Base-by-base conservation (phyloP, 2,113 vertebrate genomes). In the Poeciliopsis prolifica region DNA sequence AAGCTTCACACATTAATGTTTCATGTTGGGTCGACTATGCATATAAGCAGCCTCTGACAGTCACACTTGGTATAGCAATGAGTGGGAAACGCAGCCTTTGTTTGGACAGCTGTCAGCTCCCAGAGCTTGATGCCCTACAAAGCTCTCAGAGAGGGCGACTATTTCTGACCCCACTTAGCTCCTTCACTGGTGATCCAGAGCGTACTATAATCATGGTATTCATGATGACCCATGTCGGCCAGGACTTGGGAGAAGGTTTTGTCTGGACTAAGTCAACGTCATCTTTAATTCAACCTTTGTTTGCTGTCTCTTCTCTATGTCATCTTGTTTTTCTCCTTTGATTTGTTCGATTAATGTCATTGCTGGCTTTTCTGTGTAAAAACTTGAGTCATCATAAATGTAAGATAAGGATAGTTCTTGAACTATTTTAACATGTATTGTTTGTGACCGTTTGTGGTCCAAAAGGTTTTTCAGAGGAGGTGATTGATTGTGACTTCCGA, bases 61-160 rank as follows among this genome's bases (percentile, higher is more conserved):
- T 86, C 91, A 91, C 87, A 88, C 82, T 86, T 54, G 44, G 82
- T 40, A 70, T 77, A 85, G 90, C 64, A 85, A 92, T 80, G 88
- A 93, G 90, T 91, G 90, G 86, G 91, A 93, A 92, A 58, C 88
- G 51, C 2, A 70, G 85, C 86, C 87, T 94, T 94, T 94, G 94
- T 95, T 94, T 93, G 89, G 90, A 92, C 94, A 95, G 94, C 93
- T 95, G 94, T 92, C 91, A 77, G 81, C 85, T 81, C 78, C 84
- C 84, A 74, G 85, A 14, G 62, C 87, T 81, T 68, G 10, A 24
- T 63, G 54, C 71, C 85, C 80, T 68, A 81, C 87, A 85, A 79
- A 84, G 83, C 72, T 79, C 79, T 60, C 61, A 74, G 75, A 89
- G 84, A 87, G 81, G 83, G 84, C 80, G 81, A 82, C 74, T 85